Percentiles rank a stretch among this genome's conserved stretches.
Conservation (phyloP, 2,888 invertebrate species). For the Epirrhoe tristata region DNA sequence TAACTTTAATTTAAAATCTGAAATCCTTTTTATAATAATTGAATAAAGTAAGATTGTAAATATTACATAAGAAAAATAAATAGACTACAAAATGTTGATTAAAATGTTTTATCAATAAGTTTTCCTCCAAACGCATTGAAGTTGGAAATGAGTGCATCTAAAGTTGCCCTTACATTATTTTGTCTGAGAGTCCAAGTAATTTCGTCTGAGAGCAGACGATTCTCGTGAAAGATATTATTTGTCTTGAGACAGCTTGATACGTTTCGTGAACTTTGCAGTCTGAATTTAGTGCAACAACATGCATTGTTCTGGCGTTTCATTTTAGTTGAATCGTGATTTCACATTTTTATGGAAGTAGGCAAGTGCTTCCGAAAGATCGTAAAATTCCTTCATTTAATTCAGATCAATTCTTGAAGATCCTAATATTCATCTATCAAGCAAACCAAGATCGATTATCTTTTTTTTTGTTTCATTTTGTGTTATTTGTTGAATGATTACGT, state of each 20-base stretch:
- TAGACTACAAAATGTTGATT: not conserved
- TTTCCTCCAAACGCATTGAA: not conserved
- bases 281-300: slow-evolving; percentile 33
- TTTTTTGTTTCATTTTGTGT: too few species aligned
- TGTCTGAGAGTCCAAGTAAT: slow-evolving; percentile 35
- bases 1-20: too few species aligned
- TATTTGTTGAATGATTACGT: too few species aligned
- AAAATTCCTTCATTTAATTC: too few species aligned
- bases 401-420: too few species aligned
- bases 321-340: slow-evolving; percentile 24
- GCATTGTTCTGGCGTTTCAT: slow-evolving; percentile 31
- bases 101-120: not conserved
- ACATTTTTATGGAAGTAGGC: not conserved
- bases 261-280: slow-evolving; percentile 34
- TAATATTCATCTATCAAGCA: too few species aligned
- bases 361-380: not conserved
- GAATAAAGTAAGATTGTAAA: too few species aligned
- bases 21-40: too few species aligned
- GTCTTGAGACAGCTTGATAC: slow-evolving; percentile 36
- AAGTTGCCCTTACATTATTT: slow-evolving; percentile 18
- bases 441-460: too few species aligned
- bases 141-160: slow-evolving; percentile 2
- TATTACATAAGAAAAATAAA: too few species aligned
- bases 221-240: slow-evolving; percentile 41
- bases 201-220: slow-evolving; percentile 41